Conservation (phyloP, 2,888 invertebrate species). For the Nysson spinosus region DNA sequence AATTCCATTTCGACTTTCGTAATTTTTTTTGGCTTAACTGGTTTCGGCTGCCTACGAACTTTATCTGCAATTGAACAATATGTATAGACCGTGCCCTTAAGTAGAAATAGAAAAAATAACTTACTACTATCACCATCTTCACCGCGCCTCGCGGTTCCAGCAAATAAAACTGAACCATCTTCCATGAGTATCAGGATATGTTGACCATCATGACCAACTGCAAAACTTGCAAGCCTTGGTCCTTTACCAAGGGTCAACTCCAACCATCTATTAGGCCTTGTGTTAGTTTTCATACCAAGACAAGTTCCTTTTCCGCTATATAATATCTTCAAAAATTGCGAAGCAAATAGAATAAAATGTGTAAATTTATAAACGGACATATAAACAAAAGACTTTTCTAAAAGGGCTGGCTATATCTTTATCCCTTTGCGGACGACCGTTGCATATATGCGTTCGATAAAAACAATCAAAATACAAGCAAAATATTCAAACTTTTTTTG, state of each 20-base stretch:
- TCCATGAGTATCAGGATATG: slow-evolving; percentile 95
- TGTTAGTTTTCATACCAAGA: slow-evolving; percentile 87
- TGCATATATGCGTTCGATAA: too few relatives aligned
- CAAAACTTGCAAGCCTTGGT: slow-evolving; percentile 86
- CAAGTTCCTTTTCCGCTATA: slow-evolving; percentile 93
- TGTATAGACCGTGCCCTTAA: background rate
- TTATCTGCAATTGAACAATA: slow-evolving; percentile 71
- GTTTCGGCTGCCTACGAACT: slow-evolving; percentile 89
- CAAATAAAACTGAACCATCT: slow-evolving; percentile 93
- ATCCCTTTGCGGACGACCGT: too few relatives aligned
- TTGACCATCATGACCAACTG: slow-evolving; percentile 95
- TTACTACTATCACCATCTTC: slow-evolving; percentile 93
- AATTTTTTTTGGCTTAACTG: slow-evolving; percentile 95
- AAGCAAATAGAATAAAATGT: too few relatives aligned
- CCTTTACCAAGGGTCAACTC: slow-evolving; percentile 85
- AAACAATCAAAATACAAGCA: too few relatives aligned
- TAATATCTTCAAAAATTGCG: slow-evolving; percentile 81
- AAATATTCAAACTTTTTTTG: too few relatives aligned
- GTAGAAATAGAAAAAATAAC: slow-evolving; percentile 35
- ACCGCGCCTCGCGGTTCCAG: slow-evolving; percentile 91
- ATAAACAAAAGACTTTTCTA: too few relatives aligned
- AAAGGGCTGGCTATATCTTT: too few relatives aligned
- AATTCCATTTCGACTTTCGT: slow-evolving; percentile 91
- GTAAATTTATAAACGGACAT: too few relatives aligned
- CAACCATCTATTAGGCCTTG: slow-evolving; percentile 81